Evolutionary conservation across 2,888 invertebrate genomes (phyloP).

Genomic region (Omphaloscelis lunosa): DNA sequence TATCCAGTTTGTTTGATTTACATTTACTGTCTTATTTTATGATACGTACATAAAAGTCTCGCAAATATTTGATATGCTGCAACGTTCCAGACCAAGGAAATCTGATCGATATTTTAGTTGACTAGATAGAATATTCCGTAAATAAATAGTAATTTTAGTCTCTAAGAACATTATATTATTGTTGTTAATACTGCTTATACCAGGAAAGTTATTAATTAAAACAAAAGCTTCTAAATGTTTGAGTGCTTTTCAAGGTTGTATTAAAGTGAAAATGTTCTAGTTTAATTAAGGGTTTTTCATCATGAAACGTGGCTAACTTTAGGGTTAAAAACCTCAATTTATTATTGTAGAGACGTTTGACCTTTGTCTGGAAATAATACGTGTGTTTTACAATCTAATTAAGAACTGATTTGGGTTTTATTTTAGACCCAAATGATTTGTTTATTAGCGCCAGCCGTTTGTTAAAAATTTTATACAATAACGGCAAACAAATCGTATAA

Average conservation of each 20-base stretch:
- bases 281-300: slow-evolving; percentile 12
- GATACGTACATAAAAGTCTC: slow-evolving; percentile 36
- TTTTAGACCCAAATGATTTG: background rate
- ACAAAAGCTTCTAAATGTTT: slow-evolving; percentile 12
- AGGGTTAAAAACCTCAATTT: slow-evolving; percentile 30
- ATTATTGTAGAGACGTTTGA: slow-evolving; percentile 17
- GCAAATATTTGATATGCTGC: slow-evolving; percentile 39
- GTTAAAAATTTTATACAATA: background rate
- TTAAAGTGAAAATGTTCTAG: slow-evolving; percentile 29
- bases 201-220: slow-evolving; percentile 17
- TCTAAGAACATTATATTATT: background rate
- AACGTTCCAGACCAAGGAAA: slow-evolving; percentile 9
- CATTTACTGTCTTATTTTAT: slow-evolving; percentile 43
- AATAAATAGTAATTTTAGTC: slow-evolving; percentile 1
- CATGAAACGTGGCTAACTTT: slow-evolving; percentile 17
- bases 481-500: background rate
- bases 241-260: background rate
- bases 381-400: slow-evolving; percentile 10
- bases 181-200: slow-evolving; percentile 1
- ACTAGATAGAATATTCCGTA: background rate
- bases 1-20: slow-evolving; percentile 46
- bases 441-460: background rate
- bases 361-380: slow-evolving; percentile 40
- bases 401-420: slow-evolving; percentile 5
- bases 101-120: slow-evolving; percentile 18